These are phyloP conservation scores for Diceros bicornis DNA, from an alignment of 2,797 vertebrate species.

Conservation along the genomic window DNA sequence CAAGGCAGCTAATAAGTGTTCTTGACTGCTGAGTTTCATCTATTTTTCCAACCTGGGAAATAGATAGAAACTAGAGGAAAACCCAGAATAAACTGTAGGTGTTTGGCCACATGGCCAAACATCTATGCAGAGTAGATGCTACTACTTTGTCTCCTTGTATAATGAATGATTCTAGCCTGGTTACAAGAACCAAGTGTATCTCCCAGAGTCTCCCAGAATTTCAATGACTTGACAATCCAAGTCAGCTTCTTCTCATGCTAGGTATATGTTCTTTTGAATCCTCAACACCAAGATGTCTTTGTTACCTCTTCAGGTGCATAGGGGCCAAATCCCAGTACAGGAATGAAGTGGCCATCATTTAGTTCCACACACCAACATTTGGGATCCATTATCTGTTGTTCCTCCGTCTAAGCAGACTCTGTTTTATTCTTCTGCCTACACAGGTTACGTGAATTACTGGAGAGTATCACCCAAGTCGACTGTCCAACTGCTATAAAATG, in stretches of 20 bases:
- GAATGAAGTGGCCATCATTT: conserved; percentile 2
- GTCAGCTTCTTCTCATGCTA: accelerated
- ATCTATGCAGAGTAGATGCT: background rate
- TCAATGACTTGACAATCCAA: background rate
- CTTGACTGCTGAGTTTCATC: background rate
- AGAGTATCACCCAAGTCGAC: background rate
- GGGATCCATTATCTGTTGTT: background rate
- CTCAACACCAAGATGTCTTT: accelerated
- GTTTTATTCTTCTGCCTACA: background rate
- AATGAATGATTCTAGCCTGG: background rate
- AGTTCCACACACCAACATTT: background rate
- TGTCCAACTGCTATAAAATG: background rate
- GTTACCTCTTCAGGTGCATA: background rate
- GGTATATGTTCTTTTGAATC: background rate
- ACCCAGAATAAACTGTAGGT: too few species aligned
- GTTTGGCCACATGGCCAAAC: background rate
- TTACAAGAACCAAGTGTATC: background rate
- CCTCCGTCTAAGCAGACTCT: background rate
- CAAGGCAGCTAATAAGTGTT: background rate
- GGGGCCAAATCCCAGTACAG: conserved; percentile 44
- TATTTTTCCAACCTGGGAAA: background rate
- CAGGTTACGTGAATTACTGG: background rate
- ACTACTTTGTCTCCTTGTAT: background rate
- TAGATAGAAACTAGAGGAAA: background rate
- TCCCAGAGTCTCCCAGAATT: background rate